Evolutionary conservation across 2,888 invertebrate genomes (phyloP), one percentile per base, ranked within the genome.

Genomic region (Perdita meconis): DNA sequence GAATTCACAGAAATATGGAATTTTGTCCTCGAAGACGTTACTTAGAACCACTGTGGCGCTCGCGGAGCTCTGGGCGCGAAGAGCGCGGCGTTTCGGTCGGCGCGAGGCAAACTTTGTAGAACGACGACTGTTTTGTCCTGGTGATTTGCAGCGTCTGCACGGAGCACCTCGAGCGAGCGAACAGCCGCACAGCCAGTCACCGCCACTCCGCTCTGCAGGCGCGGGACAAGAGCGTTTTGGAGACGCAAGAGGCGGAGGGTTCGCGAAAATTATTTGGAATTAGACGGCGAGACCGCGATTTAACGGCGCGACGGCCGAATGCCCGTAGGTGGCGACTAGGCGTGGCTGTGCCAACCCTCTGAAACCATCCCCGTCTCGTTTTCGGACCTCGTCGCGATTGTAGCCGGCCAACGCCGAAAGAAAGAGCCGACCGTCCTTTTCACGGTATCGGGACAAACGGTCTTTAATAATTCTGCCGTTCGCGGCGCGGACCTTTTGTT

Each of bases 101-200:
- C 79, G 36, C 42, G 40, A 57, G 42, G 55, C 79, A 86, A 90
- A 90, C 86, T 90, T 91, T 88, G 85, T 81, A 75, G 86, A 85
- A 76, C 85, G 85, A 86, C 86, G 87, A 87, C 85, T 90, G 91
- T 92, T 91, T 91, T 91, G 91, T 90, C 88, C 81, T 75, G 82
- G 89, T 91, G 90, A 91, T 92, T 91, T 90, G 90, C 90, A 88
- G 89, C 90, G 89, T 91, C 90, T 91, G 91, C 89, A 88, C 88
- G 75, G 85, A 90, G 86, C 90, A 91, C 87, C 88, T 85, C 82
- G 80, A 69, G 63, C 81, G 68, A 68, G 53, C 30, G 30, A 30
- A 30, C 65, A 73, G 51, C 73, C 59, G n/a, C n/a, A 66, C 30
- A 55, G 66, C 68, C 77, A 69, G 70, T 63, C 77, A 53, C 64